phyloP scores from a whole-genome alignment of 2,888 invertebrate genomes.

The Dolichomitus sp. region DNA sequence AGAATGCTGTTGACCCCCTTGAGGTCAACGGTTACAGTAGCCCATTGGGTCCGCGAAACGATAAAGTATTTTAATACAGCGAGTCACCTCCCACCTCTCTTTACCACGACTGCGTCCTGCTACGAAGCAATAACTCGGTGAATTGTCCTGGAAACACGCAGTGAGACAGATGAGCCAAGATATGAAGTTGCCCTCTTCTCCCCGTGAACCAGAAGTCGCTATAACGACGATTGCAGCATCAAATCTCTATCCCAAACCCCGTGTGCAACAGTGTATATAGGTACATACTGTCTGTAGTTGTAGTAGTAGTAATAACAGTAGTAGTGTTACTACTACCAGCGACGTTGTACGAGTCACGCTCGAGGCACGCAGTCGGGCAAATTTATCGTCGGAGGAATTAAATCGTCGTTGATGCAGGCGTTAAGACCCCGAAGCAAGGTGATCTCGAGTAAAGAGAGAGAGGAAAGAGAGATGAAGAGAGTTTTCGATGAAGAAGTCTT shows the following conservation, averaged over 20 bases:
- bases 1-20: conserved; percentile 21
- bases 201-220: not conserved
- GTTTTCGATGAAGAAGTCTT: conserved; percentile 27
- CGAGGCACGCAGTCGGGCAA: conserved; percentile 30
- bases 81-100: not conserved
- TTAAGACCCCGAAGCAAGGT: conserved; percentile 54
- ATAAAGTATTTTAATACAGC: conserved; percentile 47
- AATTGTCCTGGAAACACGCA: conserved; percentile 26
- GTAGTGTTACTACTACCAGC: not conserved
- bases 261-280: not conserved
- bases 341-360: conserved; percentile 57
- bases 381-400: conserved; percentile 64
- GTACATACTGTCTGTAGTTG: not conserved
- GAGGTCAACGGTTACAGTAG: conserved; percentile 45
- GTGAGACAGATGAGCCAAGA: conserved; percentile 17
- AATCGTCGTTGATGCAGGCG: conserved; percentile 63
- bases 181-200: conserved; percentile 2
- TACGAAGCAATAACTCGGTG: not conserved
- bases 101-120: not conserved
- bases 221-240: conserved; percentile 1
- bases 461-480: conserved; percentile 23
- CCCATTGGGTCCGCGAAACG: not conserved
- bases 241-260: not conserved
- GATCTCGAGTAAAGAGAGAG: conserved; percentile 42
- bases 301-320: not conserved